Evolutionary conservation across 2,113 vertebrate genomes (phyloP), one percentile per base, ranked within the genome.

Genomic region (Muscicapa adusta): DNA sequence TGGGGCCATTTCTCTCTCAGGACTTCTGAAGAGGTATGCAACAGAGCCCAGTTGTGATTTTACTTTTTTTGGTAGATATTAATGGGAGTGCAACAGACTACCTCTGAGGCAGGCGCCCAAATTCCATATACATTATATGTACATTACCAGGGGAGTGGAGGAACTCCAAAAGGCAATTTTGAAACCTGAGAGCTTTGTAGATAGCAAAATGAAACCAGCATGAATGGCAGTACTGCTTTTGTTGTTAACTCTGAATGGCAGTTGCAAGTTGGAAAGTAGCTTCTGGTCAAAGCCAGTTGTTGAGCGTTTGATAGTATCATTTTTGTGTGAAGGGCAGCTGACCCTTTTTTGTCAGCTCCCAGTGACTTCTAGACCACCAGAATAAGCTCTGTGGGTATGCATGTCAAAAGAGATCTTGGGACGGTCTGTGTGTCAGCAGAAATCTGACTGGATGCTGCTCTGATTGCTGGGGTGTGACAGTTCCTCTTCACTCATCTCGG

Each of bases 51-150:
- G 29, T 33, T 29, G 24, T 26, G 33, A 38, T 74, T 91, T 42
- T 79, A 5, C 12, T 51, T 67, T 51, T 91, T 75, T 60, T 43
- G 43, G 33, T 34, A 13, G 51, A 13, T 34, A 31, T 2, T 67
- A 14, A 3, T 19, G 65, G 33, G 18, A 57, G 38, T 70, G 43
- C 29, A 36, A 23, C n/a, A 70, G 50, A 25, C 36, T 70, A 8
- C 43, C 34, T 71, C 51, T 0, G 0, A 73, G 26, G 18, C 56
- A 57, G 8, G 8, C 3, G 1, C 42, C 65, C 28, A 11, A 24
- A 70, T 84, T 86, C 51, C 28, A 3, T 65, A 10, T 29, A 24
- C 16, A 1, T 81, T 51, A 23, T 18, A 6, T 77, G 16, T 9
- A 42, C 2, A 0, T 79, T 54, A 28, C 40, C 15, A 43, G 47